These are phyloP conservation scores for Dendropsophus ebraccatus DNA, from an alignment of 2,113 vertebrate species.

Conservation along the genomic window DNA sequence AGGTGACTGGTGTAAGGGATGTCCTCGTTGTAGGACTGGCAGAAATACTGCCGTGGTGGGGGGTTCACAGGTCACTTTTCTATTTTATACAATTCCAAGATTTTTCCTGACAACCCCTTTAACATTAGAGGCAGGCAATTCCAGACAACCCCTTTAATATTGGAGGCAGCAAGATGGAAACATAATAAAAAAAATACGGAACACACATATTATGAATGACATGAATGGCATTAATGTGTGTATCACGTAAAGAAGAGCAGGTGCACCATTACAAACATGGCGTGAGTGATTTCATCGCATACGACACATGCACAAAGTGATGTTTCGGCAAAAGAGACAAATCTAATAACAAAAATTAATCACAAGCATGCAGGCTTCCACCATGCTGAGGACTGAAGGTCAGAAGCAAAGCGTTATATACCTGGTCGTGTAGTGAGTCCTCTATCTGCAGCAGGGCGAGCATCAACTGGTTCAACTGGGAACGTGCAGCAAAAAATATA, in stretches of 20 bases:
- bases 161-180: neutral
- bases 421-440: slow-evolving; percentile 93
- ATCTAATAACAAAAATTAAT: neutral
- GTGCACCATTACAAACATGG: neutral
- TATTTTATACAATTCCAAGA: too few species aligned
- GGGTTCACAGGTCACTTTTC: too few species aligned
- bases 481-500: slow-evolving; percentile 65
- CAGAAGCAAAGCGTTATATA: slow-evolving; percentile 64
- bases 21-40: too few species aligned
- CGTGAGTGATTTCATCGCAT: neutral
- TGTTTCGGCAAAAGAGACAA: neutral
- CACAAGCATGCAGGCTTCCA: neutral
- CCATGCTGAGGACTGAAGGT: slow-evolving; percentile 24
- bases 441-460: slow-evolving; percentile 89
- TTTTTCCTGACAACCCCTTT: too few species aligned
- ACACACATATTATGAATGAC: neutral
- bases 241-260: neutral
- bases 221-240: neutral
- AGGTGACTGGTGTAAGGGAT: too few species aligned
- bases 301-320: neutral
- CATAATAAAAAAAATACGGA: neutral
- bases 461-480: slow-evolving; percentile 93
- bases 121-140: too few species aligned
- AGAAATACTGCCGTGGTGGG: too few species aligned
- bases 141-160: neutral